Evolutionary conservation across 1,140 invertebrate species (phyloP).

Genomic region (Thalassaphorura encarpata): DNA sequence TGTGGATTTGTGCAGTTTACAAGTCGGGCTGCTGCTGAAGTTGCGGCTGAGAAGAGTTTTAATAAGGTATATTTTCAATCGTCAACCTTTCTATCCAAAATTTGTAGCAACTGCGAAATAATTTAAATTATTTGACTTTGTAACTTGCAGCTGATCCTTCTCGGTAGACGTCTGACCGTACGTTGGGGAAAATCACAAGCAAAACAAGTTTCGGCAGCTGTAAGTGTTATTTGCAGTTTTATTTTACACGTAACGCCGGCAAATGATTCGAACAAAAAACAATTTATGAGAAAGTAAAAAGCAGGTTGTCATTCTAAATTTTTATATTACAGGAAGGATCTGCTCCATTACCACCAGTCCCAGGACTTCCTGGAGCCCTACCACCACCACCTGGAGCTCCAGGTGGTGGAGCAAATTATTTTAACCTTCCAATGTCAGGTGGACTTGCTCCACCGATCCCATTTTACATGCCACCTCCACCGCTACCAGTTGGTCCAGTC

Average conservation of each 20-base stretch:
- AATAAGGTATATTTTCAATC: too few relatives aligned
- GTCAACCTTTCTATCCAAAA: too few relatives aligned
- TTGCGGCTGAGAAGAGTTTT: conserved; percentile 91
- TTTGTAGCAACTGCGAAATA: too few relatives aligned
- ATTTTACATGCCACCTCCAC: conserved; percentile 27
- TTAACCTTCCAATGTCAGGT: conserved; percentile 24
- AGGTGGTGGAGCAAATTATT: conserved; percentile 24
- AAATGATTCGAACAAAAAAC: not conserved
- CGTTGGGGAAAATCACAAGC: conserved; percentile 94
- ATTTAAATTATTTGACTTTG: too few relatives aligned
- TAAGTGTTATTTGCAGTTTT: conserved; percentile 28
- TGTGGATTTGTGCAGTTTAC: conserved; percentile 98
- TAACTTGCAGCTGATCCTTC: conserved; percentile 44
- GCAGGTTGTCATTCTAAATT: not conserved
- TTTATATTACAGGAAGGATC: conserved; percentile 24
- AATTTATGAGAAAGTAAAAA: not conserved
- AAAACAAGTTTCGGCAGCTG: conserved; percentile 38
- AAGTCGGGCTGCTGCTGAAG: conserved; percentile 73
- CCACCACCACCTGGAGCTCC: conserved; percentile 33
- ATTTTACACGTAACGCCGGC: too few relatives aligned
- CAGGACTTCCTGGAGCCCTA: conserved; percentile 55
- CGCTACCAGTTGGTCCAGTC: conserved; percentile 9
- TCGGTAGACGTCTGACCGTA: conserved; percentile 65
- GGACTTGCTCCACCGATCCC: conserved; percentile 14
- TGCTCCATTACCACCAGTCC: conserved; percentile 65